A percentile compares a stretch with the other conserved stretches of the same genome.
Evolutionary conservation across 2,113 vertebrate species (phyloP).

Genomic region (Carlito syrichta): DNA sequence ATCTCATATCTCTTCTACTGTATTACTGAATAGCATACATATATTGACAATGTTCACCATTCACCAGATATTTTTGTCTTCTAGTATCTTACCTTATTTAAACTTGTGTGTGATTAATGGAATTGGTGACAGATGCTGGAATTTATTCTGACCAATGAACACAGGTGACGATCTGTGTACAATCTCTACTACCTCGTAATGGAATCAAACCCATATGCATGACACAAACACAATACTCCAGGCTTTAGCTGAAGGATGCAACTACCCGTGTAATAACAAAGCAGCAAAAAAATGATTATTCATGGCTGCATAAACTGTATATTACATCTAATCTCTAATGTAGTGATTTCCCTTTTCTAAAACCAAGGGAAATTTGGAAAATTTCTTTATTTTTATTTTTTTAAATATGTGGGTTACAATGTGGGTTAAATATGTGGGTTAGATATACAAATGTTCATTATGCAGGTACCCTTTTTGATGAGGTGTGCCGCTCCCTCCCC

Average conservation of each 20-base stretch:
- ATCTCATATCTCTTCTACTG: slow-evolving; percentile 36
- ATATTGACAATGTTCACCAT: slow-evolving; percentile 64
- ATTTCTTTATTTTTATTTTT: too few species aligned
- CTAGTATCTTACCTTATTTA: slow-evolving; percentile 78
- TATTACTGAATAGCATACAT: slow-evolving; percentile 74
- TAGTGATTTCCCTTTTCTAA: slow-evolving; percentile 61
- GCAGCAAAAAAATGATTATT: slow-evolving; percentile 77
- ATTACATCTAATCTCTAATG: slow-evolving; percentile 42
- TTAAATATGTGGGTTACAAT: too few species aligned
- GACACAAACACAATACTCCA: slow-evolving; percentile 82
- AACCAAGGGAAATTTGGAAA: slow-evolving; percentile 41
- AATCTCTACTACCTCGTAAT: slow-evolving; percentile 84
- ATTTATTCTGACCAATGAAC: slow-evolving; percentile 88
- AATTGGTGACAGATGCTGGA: slow-evolving; percentile 84
- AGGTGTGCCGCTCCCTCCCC: too few species aligned
- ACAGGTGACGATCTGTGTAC: slow-evolving; percentile 83
- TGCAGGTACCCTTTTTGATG: too few species aligned
- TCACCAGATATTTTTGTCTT: slow-evolving; percentile 77
- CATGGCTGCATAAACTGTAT: slow-evolving; percentile 65
- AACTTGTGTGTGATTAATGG: slow-evolving; percentile 85
- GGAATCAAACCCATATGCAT: slow-evolving; percentile 87
- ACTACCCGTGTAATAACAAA: slow-evolving; percentile 87
- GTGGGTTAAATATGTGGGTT: too few species aligned
- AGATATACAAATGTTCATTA: too few species aligned
- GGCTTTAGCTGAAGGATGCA: slow-evolving; percentile 82